phyloP scores from a whole-genome alignment of 2,113 vertebrate species.

The Taurulus bubalis region DNA sequence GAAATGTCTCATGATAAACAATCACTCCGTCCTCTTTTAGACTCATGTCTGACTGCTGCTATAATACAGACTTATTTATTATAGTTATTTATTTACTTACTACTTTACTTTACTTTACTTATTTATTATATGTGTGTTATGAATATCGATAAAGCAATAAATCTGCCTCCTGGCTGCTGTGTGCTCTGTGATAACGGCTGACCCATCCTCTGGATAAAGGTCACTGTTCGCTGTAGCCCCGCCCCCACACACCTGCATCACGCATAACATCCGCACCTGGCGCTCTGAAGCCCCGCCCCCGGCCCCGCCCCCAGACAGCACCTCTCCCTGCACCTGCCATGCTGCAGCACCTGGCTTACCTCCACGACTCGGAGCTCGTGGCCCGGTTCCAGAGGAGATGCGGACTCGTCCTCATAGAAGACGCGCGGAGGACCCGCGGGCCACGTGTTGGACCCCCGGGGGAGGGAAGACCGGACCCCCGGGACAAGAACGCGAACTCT shows the following conservation, averaged over 20 bases:
- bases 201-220: background rate
- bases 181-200: background rate
- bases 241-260: slow-evolving; percentile 61
- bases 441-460: background rate
- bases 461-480: slow-evolving; percentile 4
- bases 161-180: too few relatives aligned
- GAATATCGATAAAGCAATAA: too few relatives aligned
- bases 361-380: slow-evolving; percentile 88
- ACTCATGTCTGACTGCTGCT: too few relatives aligned
- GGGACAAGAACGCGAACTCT: slow-evolving; percentile 65
- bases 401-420: slow-evolving; percentile 84
- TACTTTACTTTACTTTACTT: too few relatives aligned
- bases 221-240: slow-evolving; percentile 19
- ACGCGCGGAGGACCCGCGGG: background rate
- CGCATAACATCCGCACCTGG: slow-evolving; percentile 53
- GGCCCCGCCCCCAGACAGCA: background rate
- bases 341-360: slow-evolving; percentile 74
- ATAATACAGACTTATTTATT: too few relatives aligned
- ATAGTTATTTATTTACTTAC: too few relatives aligned
- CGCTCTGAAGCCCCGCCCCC: background rate
- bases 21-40: too few relatives aligned
- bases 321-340: slow-evolving; percentile 37
- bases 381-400: slow-evolving; percentile 91
- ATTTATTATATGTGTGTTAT: too few relatives aligned
- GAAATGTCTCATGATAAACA: background rate